Evolutionary conservation across 2,113 vertebrate species (phyloP), one percentile per base, ranked within the genome.

Genomic region (Cacatua alba): DNA sequence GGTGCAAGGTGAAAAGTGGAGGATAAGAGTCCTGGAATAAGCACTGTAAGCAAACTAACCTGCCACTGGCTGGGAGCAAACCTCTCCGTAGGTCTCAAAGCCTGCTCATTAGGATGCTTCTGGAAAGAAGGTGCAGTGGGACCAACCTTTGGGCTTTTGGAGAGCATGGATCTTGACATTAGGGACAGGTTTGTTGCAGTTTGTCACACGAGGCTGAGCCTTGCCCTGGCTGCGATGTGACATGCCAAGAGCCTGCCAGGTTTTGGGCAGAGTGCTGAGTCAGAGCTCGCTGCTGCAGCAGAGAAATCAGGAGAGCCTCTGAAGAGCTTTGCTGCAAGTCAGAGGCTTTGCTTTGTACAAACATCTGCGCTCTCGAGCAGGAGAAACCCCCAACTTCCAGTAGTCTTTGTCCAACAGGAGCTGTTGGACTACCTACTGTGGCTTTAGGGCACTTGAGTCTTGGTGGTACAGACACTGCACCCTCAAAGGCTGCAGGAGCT

Each of bases 201-300:
- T 67, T 67, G 48, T 94, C 25, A 0, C 3, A 1, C 8, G 19
- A 53, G 46, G n/a, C 67, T 88, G 75, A 89, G 20, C 86, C 60
- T 83, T 92, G n/a, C 41, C 72, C 74, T 86, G 91, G 57, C 77
- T 84, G 89, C 63, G 85, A 2, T 6, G 53, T 0, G 78, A 90
- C 62, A 29, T n/a, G 39, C 31, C 0, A 0, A 43, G 83, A 92
- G 43, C 77, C 55, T 75, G 91, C 37, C 91, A 28, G 69, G 16
- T 19, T 90, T 76, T 28, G 91, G 78, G 13, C 17, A 43, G 37
- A 59, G 65, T 11, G 57, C 89, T 80, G 89, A 95, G 91, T 94
- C 90, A 85, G 84, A 94, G 74, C 74, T 84, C 35, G 0, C 69
- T 83, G 74, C 82, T 85, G 87, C 7, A 62, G 79, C 14, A 48